A percentile compares a stretch with the other conserved stretches of the same genome.
These are phyloP conservation scores for Oreochromis tanganicae DNA, from an alignment of 2,113 vertebrate species.

Conservation along the genomic window DNA sequence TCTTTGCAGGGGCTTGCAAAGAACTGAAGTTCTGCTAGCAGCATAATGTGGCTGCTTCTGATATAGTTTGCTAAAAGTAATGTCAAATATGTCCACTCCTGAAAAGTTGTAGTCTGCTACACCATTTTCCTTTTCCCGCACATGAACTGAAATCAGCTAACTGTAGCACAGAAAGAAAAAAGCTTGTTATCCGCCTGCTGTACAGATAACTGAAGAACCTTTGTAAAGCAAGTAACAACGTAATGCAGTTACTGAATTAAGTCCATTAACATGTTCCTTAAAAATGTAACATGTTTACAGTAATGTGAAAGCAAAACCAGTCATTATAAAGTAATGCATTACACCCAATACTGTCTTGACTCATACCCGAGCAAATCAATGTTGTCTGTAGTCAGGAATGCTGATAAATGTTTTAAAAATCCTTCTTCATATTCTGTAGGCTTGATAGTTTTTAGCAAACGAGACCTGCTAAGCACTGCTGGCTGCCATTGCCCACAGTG, in stretches of 20 bases:
- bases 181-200: neutral
- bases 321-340: neutral
- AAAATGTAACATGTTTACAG: neutral
- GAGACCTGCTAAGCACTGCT: neutral
- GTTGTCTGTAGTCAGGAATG: neutral
- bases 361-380: neutral
- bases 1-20: neutral
- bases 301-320: neutral
- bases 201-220: neutral
- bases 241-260: neutral
- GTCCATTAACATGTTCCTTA: neutral
- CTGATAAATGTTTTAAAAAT: neutral
- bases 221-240: neutral
- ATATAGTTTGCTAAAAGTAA: neutral
- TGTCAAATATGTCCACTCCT: too few species aligned
- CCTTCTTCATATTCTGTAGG: neutral
- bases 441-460: neutral
- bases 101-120: too few species aligned
- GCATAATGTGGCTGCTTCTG: neutral
- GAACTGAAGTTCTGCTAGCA: neutral
- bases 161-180: neutral
- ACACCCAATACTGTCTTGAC: neutral
- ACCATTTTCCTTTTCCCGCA: too few species aligned
- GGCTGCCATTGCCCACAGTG: neutral
- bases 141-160: neutral